Percentiles rank a stretch among this genome's conserved stretches.
Evolutionary conservation across 2,797 vertebrate species (phyloP).

Genomic region (Sternotherus odoratus): DNA sequence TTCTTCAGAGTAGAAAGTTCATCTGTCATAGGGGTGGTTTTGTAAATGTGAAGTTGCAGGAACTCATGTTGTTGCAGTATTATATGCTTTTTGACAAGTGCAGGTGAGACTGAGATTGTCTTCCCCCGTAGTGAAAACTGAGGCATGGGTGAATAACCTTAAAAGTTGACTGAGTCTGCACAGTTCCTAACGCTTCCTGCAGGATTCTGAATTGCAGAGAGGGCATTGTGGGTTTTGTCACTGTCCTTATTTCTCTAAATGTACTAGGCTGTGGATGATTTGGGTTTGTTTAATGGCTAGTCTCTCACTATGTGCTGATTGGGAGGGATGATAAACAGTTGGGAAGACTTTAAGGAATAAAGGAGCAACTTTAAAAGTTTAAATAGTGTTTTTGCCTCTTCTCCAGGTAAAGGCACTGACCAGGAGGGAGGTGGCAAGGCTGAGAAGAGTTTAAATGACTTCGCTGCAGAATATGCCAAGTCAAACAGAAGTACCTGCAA

Average conservation of each 20-base stretch:
- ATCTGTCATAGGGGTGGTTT: neutral
- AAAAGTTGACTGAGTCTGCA: neutral
- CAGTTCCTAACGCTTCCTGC: neutral
- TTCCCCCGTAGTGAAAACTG: neutral
- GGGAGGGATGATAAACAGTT: neutral
- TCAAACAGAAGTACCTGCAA: conserved; percentile 98
- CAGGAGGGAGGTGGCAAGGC: conserved; percentile 85
- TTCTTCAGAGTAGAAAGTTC: neutral
- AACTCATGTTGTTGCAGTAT: neutral
- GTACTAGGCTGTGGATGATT: neutral
- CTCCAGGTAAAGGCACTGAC: conserved; percentile 85
- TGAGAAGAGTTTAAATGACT: conserved; percentile 91
- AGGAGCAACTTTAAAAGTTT: rapidly evolving
- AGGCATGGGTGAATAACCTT: neutral
- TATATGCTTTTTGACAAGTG: neutral
- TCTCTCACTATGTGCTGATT: neutral
- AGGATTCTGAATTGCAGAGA: neutral
- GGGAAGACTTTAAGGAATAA: neutral
- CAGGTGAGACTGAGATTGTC: neutral
- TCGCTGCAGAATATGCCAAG: conserved; percentile 96
- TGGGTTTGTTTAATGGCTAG: neutral
- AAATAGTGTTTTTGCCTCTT: conserved; percentile 35
- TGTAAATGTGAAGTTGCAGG: neutral
- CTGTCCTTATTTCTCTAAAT: neutral
- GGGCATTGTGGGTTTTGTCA: neutral